These are phyloP conservation scores for Gymnoscopelus braueri DNA, from an alignment of 2,797 vertebrate genomes.

Conservation along the genomic window DNA sequence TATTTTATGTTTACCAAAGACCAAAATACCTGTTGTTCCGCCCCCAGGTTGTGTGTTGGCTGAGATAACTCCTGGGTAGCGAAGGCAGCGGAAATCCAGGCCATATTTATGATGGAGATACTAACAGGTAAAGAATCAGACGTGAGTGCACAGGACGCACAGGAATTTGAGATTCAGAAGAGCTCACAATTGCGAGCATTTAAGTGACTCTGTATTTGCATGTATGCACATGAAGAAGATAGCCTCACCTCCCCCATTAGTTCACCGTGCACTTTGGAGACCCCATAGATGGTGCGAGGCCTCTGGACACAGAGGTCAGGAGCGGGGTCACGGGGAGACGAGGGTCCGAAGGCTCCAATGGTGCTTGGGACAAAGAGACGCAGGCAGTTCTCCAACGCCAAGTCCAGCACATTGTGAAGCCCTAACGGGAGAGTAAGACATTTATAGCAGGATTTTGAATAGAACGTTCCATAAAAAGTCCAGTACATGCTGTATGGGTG, in stretches of 20 bases:
- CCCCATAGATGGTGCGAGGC: constrained; percentile 85
- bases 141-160: neutral
- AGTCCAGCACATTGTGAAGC: constrained; percentile 80
- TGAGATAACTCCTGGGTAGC: constrained; percentile 85
- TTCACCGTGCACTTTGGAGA: constrained; percentile 86
- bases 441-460: constrained; percentile 12
- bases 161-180: neutral
- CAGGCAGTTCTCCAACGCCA: constrained; percentile 83
- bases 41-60: constrained; percentile 79
- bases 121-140: constrained; percentile 56
- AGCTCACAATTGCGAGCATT: too few species aligned
- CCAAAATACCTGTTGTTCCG: constrained; percentile 81
- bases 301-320: constrained; percentile 85
- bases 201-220: neutral
- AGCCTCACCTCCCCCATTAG: constrained; percentile 84
- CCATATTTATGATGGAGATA: constrained; percentile 86
- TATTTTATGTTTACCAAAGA: too few species aligned
- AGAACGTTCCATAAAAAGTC: constrained; percentile 4
- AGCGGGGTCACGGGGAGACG: constrained; percentile 83
- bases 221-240: neutral
- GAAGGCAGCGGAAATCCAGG: constrained; percentile 83
- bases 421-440: constrained; percentile 2
- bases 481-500: neutral
- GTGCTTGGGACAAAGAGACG: constrained; percentile 86
- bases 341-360: constrained; percentile 85